These are phyloP conservation scores for Neoaliturus tenellus DNA, from an alignment of 2,888 invertebrate genomes.

Conservation along the genomic window DNA sequence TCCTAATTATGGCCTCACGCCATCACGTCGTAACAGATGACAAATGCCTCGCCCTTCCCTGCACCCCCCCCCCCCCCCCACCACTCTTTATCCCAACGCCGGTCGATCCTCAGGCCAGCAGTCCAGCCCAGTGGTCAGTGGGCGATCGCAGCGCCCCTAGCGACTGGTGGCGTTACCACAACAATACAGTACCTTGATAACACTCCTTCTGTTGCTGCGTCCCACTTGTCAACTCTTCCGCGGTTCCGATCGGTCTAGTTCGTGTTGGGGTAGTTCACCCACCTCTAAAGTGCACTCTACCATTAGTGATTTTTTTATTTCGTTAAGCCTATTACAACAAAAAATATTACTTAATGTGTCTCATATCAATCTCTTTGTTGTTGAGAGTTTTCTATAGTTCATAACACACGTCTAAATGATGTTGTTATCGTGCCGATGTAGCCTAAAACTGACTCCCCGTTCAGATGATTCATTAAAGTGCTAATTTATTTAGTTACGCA, in stretches of 20 bases:
- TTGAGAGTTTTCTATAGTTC: no score
- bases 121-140: background rate
- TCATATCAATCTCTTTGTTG: no score
- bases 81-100: no score
- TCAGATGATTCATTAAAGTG: no score
- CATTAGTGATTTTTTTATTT: no score
- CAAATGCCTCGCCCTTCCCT: background rate
- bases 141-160: background rate
- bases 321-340: no score
- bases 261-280: slow-evolving; percentile 1
- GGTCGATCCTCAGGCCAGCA: slow-evolving; percentile 29
- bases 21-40: background rate
- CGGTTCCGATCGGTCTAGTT: background rate
- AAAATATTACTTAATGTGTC: no score
- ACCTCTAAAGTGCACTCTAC: background rate
- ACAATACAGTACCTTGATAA: background rate
- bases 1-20: background rate
- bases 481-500: no score
- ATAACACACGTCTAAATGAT: no score
- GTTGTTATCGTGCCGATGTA: no score
- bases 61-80: background rate
- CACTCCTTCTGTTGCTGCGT: background rate
- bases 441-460: no score
- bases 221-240: background rate
- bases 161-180: background rate